Base-by-base conservation (phyloP, 1,140 invertebrate species). In the Caenorhabditis latens region DNA sequence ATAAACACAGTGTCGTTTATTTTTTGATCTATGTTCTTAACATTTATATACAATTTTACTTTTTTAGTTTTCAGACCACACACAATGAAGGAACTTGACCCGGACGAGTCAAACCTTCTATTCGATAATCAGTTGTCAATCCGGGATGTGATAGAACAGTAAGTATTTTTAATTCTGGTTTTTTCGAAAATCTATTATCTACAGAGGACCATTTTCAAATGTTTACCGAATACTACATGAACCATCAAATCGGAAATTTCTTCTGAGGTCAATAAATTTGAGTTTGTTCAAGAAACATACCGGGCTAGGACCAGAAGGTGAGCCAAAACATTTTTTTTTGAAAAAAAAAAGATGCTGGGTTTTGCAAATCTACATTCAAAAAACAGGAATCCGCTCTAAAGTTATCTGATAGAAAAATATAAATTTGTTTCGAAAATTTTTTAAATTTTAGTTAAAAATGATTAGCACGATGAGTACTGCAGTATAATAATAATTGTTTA, bases 121-220 rank as follows among this genome's bases (percentile, higher is more conserved):
- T 53, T 50, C 71, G 71, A 79, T 50, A 50, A 79, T 50, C 71
- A 79, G 40, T 24, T 79, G 11, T 53, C 71, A 21, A 50, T 79
- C 71, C 71, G 71, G 71, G 71, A 79, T 79, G 71, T 79, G 7
- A 79, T 79, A 79, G 71, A 79, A 79, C 71, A 79, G 71, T 79
- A 24, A 79, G 71, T 11, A 19, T n/a, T 79, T 53, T 19, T 79
- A 53, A 6, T 1, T 5, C n/a, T 50, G 0, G 24, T 79, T 79
- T 8, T 24, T 24, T 19, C 21, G 0, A 46, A 6, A 75, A 79
- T 4, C 7, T 32, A 24, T 8, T 43, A 13, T 43, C 32, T 79
- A 9, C 71, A 79, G 71, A 79, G 71, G 71, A 24, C 71, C 71
- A 50, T 79, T 79, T 79, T 79, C 71, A 79, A 79, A 79, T 32